Percentiles rank a stretch among this genome's conserved stretches.
Conservation (phyloP, 2,888 invertebrate species). For the Zelleria hepariella region DNA sequence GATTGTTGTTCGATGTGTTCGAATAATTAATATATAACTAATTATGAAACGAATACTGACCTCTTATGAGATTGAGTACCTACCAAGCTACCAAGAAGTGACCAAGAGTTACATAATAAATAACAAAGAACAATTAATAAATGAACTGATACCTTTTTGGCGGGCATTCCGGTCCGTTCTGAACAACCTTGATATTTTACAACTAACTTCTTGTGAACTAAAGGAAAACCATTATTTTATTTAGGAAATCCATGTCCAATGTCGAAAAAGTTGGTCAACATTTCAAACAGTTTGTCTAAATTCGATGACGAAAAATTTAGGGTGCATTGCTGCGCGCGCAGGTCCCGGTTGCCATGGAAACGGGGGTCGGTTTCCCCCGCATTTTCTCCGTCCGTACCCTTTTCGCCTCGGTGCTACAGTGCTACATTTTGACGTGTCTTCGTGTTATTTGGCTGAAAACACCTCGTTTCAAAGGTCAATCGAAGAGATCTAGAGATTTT, state of each 20-base stretch:
- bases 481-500: neutral
- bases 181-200: neutral
- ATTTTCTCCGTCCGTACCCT: neutral
- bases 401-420: neutral
- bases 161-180: conserved; percentile 34
- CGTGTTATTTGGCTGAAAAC: neutral
- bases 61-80: too few species aligned
- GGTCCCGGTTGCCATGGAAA: conserved; percentile 36
- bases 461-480: neutral
- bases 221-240: neutral
- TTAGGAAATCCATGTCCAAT: neutral
- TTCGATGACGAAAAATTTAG: conserved; percentile 12
- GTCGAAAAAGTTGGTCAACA: conserved; percentile 36
- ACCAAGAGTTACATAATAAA: too few species aligned
- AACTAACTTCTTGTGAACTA: neutral
- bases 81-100: too few species aligned
- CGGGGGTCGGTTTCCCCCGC: conserved; percentile 25
- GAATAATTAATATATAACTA: too few species aligned
- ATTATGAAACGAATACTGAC: too few species aligned
- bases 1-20: too few species aligned
- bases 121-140: too few species aligned
- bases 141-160: conserved; percentile 50
- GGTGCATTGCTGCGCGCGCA: conserved; percentile 51
- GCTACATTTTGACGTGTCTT: neutral
- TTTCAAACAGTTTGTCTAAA: conserved; percentile 42